phyloP scores from a whole-genome alignment of 2,888 invertebrate species.

The Drosophila buzzatii region DNA sequence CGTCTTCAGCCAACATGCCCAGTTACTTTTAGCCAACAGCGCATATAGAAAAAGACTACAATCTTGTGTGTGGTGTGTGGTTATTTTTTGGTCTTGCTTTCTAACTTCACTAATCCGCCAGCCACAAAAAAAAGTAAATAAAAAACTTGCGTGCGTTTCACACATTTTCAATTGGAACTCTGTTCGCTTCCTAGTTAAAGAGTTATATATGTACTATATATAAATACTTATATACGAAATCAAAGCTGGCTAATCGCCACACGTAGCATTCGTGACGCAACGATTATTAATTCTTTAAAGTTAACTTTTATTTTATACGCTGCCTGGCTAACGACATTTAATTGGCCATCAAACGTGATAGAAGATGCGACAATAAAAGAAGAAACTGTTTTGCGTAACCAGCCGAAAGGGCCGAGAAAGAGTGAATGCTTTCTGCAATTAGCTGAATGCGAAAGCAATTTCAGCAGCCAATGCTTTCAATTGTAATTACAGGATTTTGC shows the following conservation, averaged over 20 bases:
- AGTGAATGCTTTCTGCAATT: conserved; percentile 1
- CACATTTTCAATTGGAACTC: conserved; percentile 33
- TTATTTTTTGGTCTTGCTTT: conserved; percentile 46
- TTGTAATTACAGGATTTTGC: conserved; percentile 14
- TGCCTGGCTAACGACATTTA: conserved; percentile 49
- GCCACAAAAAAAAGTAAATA: neutral
- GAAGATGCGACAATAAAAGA: conserved; percentile 27
- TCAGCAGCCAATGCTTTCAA: neutral
- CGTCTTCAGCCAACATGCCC: neutral
- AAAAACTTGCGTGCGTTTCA: conserved; percentile 52
- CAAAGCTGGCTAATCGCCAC: conserved; percentile 25
- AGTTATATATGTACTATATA: neutral
- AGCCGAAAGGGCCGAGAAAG: conserved; percentile 13
- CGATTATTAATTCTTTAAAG: conserved; percentile 40
- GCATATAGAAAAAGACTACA: neutral
- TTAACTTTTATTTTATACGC: conserved; percentile 12
- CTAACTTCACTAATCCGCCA: conserved; percentile 45
- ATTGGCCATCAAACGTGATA: conserved; percentile 69
- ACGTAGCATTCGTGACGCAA: conserved; percentile 66
- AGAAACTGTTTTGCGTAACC: conserved; percentile 48
- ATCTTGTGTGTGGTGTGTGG: conserved; percentile 23
- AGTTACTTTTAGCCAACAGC: neutral
- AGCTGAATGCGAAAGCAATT: conserved; percentile 15
- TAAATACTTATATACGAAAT: neutral
- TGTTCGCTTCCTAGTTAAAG: conserved; percentile 63